Evolutionary conservation across 2,888 invertebrate species (phyloP), one percentile per base, ranked within the genome.

Genomic region (Blastobasis lacticolella): DNA sequence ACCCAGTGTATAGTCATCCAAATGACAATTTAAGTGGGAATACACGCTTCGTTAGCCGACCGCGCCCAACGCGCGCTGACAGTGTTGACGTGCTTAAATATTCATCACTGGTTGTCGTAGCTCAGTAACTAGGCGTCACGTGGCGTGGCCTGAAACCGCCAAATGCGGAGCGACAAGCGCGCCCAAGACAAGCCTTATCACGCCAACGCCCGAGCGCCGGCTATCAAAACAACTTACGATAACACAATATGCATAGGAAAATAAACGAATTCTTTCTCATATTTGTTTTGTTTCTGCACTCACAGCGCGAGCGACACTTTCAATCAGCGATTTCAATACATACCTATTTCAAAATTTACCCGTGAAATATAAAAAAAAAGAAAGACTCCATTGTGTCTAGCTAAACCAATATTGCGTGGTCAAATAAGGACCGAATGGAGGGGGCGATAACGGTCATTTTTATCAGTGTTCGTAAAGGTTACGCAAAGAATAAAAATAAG

Each of bases 11-110:
- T 23, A 23, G 8, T 45, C 47, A 44, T 45, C 43, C 46, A 37
- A 54, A 56, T 57, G 64, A 61, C 54, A 60, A 71, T 71, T 68
- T 70, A 63, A 61, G 65, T 67, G 61, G 68, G 66, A 67, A 67
- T 63, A 57, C 53, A 59, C 64, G 62, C 57, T 61, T 55, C 56
- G 58, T 56, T 61, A 54, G 50, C 50, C 57, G 49, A 58, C 59
- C 60, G 59, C 66, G 56, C 63, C 64, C 61, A 23, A 23, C 23
- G 23, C 23, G 23, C 23, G 56, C 58, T 61, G 62, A 63, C 67
- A 58, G 57, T 61, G 66, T 67, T 63, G 69, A 68, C 62, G 56
- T 58, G 61, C 65, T 75, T 74, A 67, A 68, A 75, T 77, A 78
- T 77, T 77, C 73, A 79, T 71, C 62, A 65, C 23, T 23, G 62